phyloP scores from a whole-genome alignment of 2,797 vertebrate species.

The Galaxias olidus region DNA sequence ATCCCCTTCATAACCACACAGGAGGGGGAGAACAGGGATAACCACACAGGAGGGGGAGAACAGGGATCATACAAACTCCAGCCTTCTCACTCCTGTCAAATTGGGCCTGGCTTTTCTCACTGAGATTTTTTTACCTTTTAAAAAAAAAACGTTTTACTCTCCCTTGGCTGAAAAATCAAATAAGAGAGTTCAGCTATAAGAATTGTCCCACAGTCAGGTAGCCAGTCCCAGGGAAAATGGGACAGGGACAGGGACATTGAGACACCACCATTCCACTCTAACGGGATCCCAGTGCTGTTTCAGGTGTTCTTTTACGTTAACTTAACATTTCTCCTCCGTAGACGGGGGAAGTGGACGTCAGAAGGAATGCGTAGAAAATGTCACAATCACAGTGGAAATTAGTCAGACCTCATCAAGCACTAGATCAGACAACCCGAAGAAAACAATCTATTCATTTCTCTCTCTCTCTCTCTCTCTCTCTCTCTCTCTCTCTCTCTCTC shows the following conservation, averaged over 20 bases:
- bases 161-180: no score
- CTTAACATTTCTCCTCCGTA: slow-evolving; percentile 51
- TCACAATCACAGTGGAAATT: slow-evolving; percentile 65
- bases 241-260: no score
- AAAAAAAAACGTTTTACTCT: no score
- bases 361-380: slow-evolving; percentile 73
- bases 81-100: slow-evolving; percentile 65
- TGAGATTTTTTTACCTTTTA: slow-evolving; percentile 53
- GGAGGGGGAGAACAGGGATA: slow-evolving; percentile 30
- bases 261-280: slow-evolving; percentile 31
- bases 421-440: no score
- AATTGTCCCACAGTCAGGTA: slow-evolving; percentile 11
- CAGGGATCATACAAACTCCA: slow-evolving; percentile 41
- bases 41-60: no score
- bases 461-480: no score
- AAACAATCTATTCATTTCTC: no score
- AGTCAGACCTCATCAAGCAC: slow-evolving; percentile 49
- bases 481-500: no score
- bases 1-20: slow-evolving; percentile 60
- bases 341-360: slow-evolving; percentile 44
- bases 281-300: slow-evolving; percentile 45
- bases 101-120: slow-evolving; percentile 64
- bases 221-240: no score
- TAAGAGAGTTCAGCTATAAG: no score
- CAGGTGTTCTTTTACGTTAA: slow-evolving; percentile 50